Conservation (phyloP, 35 echinoderm and acorn worm species). For the Heliocidaris erythrogramma region DNA sequence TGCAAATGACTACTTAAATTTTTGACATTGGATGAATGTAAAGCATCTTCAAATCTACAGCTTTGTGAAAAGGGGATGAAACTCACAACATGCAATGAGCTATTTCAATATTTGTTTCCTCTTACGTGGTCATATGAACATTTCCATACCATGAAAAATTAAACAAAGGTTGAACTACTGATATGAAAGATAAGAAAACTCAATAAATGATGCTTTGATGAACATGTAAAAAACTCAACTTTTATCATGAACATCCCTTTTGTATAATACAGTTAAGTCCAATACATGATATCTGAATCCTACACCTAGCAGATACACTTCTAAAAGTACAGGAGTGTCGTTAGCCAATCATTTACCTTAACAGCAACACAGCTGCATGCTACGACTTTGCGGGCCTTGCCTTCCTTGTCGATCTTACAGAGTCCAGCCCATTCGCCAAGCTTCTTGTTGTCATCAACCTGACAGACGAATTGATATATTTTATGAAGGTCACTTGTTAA, state of each 20-base stretch:
- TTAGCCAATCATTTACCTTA: conserved; percentile 64
- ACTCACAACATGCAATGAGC: no score
- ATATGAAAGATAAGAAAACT: no score
- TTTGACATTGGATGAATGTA: no score
- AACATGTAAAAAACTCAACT: background rate
- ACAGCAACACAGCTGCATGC: conserved; percentile 99
- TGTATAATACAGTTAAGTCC: background rate
- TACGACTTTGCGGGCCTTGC: conserved; percentile 98
- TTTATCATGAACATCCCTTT: background rate
- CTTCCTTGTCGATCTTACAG: conserved; percentile 97
- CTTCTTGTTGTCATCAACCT: conserved; percentile 99
- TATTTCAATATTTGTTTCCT: no score
- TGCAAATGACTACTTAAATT: no score
- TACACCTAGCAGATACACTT: background rate
- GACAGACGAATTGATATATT: background rate
- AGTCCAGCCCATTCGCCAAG: conserved; percentile 98
- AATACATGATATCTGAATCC: background rate
- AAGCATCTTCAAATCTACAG: no score
- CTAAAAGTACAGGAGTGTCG: background rate
- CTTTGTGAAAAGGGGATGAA: no score
- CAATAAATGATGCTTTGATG: no score
- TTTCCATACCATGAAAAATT: no score
- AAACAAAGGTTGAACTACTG: no score
- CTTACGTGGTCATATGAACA: no score
- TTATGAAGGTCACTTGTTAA: background rate